A percentile compares a stretch with the other conserved stretches of the same genome.
Conservation (phyloP, 2,113 vertebrate genomes). For the Odontesthes bonariensis region DNA sequence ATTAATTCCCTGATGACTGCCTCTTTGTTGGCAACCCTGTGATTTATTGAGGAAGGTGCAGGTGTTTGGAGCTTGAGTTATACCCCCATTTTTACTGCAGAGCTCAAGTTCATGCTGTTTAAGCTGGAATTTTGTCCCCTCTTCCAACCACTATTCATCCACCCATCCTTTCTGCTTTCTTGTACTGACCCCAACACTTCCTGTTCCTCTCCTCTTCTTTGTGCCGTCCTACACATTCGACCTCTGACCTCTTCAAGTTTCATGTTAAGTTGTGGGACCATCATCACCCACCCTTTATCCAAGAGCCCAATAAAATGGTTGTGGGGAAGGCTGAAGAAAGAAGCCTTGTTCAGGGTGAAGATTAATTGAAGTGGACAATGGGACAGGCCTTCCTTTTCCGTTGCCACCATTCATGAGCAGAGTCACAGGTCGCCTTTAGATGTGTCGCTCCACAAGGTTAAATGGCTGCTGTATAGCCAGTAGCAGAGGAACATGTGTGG, state of each 20-base stretch:
- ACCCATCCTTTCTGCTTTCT: constrained; percentile 33
- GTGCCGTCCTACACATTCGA: constrained; percentile 55
- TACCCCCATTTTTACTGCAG: constrained; percentile 32
- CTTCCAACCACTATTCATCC: constrained; percentile 34
- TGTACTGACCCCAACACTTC: constrained; percentile 65
- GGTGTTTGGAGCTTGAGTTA: constrained; percentile 46
- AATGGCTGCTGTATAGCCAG: constrained; percentile 19
- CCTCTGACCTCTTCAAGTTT: constrained; percentile 55
- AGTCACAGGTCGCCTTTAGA: constrained; percentile 68
- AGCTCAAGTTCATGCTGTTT: constrained; percentile 64
- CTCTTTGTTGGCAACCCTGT: constrained; percentile 6
- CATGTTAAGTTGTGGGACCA: constrained; percentile 56
- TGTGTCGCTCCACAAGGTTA: constrained; percentile 42
- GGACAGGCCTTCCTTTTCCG: constrained; percentile 40
- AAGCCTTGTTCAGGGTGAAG: constrained; percentile 65
- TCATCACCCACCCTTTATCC: constrained; percentile 43
- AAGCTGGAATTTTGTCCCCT: constrained; percentile 18
- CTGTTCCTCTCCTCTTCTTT: constrained; percentile 67
- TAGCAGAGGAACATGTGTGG: constrained; percentile 45
- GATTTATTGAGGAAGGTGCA: constrained; percentile 41
- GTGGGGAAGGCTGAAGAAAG: constrained; percentile 59
- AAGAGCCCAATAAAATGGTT: constrained; percentile 49
- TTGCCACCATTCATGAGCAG: constrained; percentile 56
- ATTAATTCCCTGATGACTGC: constrained; percentile 12
- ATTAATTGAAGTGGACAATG: constrained; percentile 66